Conservation (phyloP, 2,797 vertebrate species). For the Cuculus canorus region DNA sequence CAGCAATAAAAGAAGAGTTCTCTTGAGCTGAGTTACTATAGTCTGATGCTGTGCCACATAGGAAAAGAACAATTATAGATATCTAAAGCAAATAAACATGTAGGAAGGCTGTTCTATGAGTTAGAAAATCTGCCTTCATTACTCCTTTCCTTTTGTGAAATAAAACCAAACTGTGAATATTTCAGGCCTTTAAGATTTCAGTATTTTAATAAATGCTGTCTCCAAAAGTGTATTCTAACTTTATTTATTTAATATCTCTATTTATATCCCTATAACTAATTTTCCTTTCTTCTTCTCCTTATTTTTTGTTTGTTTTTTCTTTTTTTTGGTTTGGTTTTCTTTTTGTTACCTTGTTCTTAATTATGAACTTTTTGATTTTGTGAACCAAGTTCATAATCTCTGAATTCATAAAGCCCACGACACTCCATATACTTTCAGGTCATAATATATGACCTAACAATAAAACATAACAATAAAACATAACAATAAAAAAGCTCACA, state of each 20-base stretch:
- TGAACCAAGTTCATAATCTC: not conserved
- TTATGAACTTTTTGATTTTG: not conserved
- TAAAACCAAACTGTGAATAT: not conserved
- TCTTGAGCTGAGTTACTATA: not conserved
- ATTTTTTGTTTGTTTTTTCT: too few relatives aligned
- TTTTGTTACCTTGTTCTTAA: not conserved
- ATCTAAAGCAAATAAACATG: not conserved
- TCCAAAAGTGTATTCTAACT: not conserved
- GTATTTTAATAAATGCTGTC: not conserved
- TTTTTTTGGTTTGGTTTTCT: not conserved
- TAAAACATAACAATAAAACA: not conserved
- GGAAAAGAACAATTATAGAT: not conserved
- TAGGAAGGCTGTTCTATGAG: not conserved
- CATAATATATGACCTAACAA: not conserved
- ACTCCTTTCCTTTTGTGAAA: not conserved
- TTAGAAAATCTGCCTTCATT: not conserved
- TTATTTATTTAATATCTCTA: not conserved
- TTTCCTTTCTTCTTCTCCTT: not conserved
- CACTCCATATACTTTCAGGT: not conserved
- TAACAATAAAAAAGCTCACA: not conserved
- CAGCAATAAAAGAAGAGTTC: not conserved
- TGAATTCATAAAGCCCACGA: not conserved
- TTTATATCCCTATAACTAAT: fast-evolving
- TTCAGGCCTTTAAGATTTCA: not conserved
- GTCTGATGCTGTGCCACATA: not conserved